These are phyloP conservation scores for Apamea anceps DNA, from an alignment of 2,888 invertebrate species.

Conservation along the genomic window DNA sequence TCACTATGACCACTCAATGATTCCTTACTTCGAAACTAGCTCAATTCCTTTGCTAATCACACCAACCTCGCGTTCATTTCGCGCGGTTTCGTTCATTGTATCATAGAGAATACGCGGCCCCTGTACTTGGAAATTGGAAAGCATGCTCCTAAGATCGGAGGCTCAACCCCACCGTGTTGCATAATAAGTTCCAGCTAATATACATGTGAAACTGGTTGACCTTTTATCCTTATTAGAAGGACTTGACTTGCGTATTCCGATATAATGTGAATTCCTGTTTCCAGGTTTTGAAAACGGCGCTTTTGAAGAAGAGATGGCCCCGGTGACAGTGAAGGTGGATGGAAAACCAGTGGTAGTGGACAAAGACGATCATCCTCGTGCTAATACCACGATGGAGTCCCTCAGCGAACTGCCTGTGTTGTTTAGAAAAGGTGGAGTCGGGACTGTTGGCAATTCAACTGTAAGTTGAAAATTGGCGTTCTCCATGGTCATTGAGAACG, in stretches of 20 bases:
- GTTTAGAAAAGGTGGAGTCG: conserved; percentile 97
- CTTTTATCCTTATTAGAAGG: background rate
- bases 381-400: conserved; percentile 94
- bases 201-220: too few species aligned
- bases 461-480: conserved; percentile 80
- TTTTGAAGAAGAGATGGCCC: conserved; percentile 92
- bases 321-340: conserved; percentile 95
- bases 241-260: too few species aligned
- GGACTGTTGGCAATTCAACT: conserved; percentile 98
- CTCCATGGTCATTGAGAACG: background rate
- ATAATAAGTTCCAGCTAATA: too few species aligned
- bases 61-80: too few species aligned
- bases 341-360: conserved; percentile 94
- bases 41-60: too few species aligned
- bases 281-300: conserved; percentile 36
- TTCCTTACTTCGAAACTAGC: too few species aligned
- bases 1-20: too few species aligned
- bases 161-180: too few species aligned
- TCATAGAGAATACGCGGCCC: background rate
- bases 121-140: background rate
- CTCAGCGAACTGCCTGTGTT: conserved; percentile 95
- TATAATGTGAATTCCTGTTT: background rate
- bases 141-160: background rate
- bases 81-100: background rate
- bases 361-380: conserved; percentile 97